Percentiles rank a stretch among this genome's conserved stretches.
phyloP scores from a whole-genome alignment of 2,888 invertebrate species.

The Scaptomyza caliginosa region DNA sequence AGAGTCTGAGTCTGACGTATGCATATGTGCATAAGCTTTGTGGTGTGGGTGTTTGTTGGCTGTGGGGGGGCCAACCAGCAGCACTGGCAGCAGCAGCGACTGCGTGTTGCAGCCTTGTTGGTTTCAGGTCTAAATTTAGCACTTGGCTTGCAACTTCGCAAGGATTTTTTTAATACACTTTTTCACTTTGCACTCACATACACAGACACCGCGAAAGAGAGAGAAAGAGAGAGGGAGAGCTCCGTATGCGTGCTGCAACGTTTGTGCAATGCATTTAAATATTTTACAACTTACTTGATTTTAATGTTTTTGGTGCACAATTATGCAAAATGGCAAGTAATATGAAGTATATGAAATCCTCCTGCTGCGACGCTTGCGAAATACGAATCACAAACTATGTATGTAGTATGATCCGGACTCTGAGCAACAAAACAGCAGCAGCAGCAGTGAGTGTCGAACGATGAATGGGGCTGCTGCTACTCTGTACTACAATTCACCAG shows the following conservation, averaged over 20 bases:
- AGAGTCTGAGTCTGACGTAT: conserved; percentile 53
- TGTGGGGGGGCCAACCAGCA: conserved; percentile 59
- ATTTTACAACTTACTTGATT: conserved; percentile 55
- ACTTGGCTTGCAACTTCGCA: conserved; percentile 75
- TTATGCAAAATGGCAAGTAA: conserved; percentile 38
- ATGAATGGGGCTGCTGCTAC: conserved; percentile 67
- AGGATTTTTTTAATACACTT: conserved; percentile 60
- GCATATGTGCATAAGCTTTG: conserved; percentile 40
- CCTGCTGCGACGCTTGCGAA: conserved; percentile 36
- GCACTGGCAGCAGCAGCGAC: conserved; percentile 47
- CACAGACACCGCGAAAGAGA: conserved; percentile 14
- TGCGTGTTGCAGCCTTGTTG: conserved; percentile 74
- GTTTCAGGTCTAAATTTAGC: conserved; percentile 77
- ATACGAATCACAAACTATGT: conserved; percentile 39
- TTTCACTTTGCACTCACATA: conserved; percentile 33
- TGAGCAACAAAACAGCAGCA: conserved; percentile 60
- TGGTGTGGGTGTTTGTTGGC: conserved; percentile 56
- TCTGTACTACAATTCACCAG: conserved; percentile 68
- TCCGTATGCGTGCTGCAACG: conserved; percentile 30
- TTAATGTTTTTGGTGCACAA: conserved; percentile 15
- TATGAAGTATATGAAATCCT: conserved; percentile 30
- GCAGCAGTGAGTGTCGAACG: conserved; percentile 63
- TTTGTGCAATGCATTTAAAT: conserved; percentile 34
- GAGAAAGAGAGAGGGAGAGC: conserved; percentile 5
- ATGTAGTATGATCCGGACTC: conserved; percentile 45